Base-by-base conservation (phyloP, 2,888 invertebrate species). In the Caenorhabditis sp. region DNA sequence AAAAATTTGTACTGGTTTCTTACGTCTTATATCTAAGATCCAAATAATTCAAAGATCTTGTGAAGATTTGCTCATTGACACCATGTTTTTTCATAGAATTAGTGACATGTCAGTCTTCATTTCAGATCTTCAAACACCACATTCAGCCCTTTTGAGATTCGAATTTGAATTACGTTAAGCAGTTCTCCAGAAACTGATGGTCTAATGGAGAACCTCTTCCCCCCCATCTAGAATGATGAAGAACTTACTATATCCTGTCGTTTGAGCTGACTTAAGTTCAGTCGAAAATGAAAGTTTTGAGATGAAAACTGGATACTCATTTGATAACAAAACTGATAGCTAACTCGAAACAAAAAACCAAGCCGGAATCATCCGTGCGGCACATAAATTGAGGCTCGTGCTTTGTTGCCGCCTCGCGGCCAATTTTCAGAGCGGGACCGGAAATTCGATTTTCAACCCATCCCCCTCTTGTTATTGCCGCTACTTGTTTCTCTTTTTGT, bases 381-480 rank as follows among this genome's bases (percentile, higher is more conserved):
- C 51, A 64, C 16, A 68, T 51, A 64, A 64, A 31, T 28, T 28
- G 49, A 66, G n/a, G 66, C 70, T 58, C 58, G 44, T 58, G 70
- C 26, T 41, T 68, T 49, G 24, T 19, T 24, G 41, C 63, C 49
- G 56, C 56, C 66, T 28, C 22, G 69, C 69, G 31, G 51, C 47
- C 49, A 69, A 38, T 70, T 63, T 63, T 35, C n/a, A 14, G 26
- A 38, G n/a, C n/a, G n/a, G n/a, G 54, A 19, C 49, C 70, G 70
- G 70, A 79, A 79, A 79, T 79, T 79, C 64, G 64, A 79, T 79
- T 79, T 79, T 70, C 79, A 79, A 70, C 79, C 79, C 79, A 79
- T 79, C 70, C 22, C n/a, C n/a, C 41, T 28, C 51, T 70, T 63
- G 63, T 77, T 77, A 69, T 77, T 69, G 61, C 26, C 31, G 10